Evolutionary conservation across 2,888 invertebrate species (phyloP), one percentile per base, ranked within the genome.

Genomic region (Dione vanillae): DNA sequence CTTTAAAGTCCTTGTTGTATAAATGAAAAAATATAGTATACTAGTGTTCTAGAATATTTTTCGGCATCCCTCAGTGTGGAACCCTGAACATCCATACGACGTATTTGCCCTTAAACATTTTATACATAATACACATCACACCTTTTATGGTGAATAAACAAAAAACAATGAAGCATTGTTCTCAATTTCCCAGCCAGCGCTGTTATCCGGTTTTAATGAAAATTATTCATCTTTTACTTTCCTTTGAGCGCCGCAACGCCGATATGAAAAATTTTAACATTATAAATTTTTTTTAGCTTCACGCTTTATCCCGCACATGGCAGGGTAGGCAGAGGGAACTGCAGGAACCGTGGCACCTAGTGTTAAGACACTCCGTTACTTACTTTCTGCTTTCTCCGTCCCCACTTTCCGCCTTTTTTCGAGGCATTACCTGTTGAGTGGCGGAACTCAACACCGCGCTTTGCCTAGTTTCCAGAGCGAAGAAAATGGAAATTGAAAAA

Each of bases 141-240:
- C 37, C 49, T 49, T 47, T 64, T 37, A 64, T 19, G 35, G 9
- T 8, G 8, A 62, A 16, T 9, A 62, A 37, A 45, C 14, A 49
- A 54, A 35, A 56, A 56, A 64, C 49, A 37, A 35, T 64, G 35
- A 47, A 37, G 40, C 37, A 37, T 62, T 62, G 19, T 62, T 47
- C 47, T 37, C 35, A 35, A 49, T 64, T 49, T 49, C 49, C 20
- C 19, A 19, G 49, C 16, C 37, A 40, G 14, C 19, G 19, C 20
- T 37, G 64, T 40, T 64, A 64, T 64, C 64, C n/a, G 37, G 37
- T 51, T 64, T 64, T 64, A 49, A 64, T 64, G 49, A 64, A 64
- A 64, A 64, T 64, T 51, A 49, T 64, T 51, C 61, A 61, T 19
- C 49, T 40, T 47, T 35, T 64, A 20, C 40, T 47, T 49, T 49